Percentiles rank a stretch among this genome's conserved stretches.
These are phyloP conservation scores for Apis cerana DNA, from an alignment of 1,140 invertebrate genomes.

Conservation along the genomic window DNA sequence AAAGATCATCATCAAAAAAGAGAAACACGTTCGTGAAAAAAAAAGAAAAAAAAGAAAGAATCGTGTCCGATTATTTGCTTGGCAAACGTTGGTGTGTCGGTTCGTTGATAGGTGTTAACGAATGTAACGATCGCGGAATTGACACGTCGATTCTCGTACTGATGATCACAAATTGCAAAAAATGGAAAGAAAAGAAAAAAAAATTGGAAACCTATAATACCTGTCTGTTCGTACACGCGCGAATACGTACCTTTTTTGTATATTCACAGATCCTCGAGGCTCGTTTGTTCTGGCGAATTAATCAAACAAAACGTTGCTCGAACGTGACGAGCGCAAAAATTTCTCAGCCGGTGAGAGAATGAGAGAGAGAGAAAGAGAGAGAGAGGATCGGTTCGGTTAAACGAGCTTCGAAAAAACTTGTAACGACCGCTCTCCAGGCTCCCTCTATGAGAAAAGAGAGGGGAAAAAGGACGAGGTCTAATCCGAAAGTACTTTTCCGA, in stretches of 20 bases:
- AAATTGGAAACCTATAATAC: neutral
- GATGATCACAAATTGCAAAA: neutral
- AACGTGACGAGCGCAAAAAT: neutral
- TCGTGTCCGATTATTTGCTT: neutral
- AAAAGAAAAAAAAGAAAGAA: neutral
- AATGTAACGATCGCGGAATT: conserved; percentile 3
- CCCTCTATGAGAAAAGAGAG: conserved; percentile 13
- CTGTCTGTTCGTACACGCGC: neutral
- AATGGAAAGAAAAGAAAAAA: neutral
- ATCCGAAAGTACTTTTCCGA: conserved; percentile 42
- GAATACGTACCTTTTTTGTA: neutral
- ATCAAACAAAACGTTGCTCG: neutral
- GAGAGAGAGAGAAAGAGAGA: neutral
- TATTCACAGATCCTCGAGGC: neutral
- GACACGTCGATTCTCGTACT: neutral
- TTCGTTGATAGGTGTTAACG: neutral
- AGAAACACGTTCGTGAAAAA: too few species aligned
- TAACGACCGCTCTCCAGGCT: conserved; percentile 43
- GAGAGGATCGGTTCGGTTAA: conserved; percentile 58
- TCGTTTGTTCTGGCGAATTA: neutral
- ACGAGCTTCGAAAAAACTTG: conserved; percentile 64
- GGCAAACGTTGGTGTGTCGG: neutral
- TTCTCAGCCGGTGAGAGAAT: neutral
- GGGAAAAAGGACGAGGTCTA: conserved; percentile 3
- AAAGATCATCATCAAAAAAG: too few species aligned